phyloP scores from a whole-genome alignment of 2,888 invertebrate genomes.

The Pollenia griseotomentosa region DNA sequence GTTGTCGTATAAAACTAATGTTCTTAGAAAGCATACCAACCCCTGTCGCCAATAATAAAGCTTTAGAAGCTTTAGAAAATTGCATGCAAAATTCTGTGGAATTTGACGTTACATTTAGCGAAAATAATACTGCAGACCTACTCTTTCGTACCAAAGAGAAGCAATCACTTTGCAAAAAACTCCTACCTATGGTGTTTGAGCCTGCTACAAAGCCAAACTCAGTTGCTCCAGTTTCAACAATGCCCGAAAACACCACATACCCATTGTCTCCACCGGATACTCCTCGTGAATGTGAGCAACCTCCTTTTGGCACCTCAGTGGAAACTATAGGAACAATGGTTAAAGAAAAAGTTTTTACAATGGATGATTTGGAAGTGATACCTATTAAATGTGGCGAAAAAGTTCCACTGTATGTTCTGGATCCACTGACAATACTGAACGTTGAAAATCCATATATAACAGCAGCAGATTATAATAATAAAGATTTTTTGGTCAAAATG shows the following conservation, averaged over 20 bases:
- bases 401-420: conserved; percentile 73
- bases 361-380: conserved; percentile 74
- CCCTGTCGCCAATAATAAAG: conserved; percentile 74
- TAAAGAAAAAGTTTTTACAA: conserved; percentile 60
- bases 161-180: conserved; percentile 75
- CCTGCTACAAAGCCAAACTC: conserved; percentile 26
- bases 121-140: conserved; percentile 72
- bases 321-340: not conserved
- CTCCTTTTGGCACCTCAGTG: not conserved
- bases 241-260: conserved; percentile 19
- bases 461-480: conserved; percentile 72
- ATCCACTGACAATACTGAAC: conserved; percentile 72
- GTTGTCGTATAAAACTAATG: conserved; percentile 72
- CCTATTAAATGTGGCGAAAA: conserved; percentile 74
- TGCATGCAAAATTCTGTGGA: conserved; percentile 70
- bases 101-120: conserved; percentile 73
- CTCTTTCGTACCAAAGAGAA: conserved; percentile 70
- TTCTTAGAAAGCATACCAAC: conserved; percentile 74
- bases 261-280: conserved; percentile 64
- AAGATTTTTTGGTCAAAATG: conserved; percentile 68
- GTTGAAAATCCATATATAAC: conserved; percentile 74
- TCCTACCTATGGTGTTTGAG: conserved; percentile 76
- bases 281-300: conserved; percentile 16
- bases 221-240: not conserved
- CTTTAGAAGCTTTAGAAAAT: conserved; percentile 69